Evolutionary conservation across 2,888 invertebrate genomes (phyloP), one percentile per base, ranked within the genome.

Genomic region (Therioaphis trifolii): DNA sequence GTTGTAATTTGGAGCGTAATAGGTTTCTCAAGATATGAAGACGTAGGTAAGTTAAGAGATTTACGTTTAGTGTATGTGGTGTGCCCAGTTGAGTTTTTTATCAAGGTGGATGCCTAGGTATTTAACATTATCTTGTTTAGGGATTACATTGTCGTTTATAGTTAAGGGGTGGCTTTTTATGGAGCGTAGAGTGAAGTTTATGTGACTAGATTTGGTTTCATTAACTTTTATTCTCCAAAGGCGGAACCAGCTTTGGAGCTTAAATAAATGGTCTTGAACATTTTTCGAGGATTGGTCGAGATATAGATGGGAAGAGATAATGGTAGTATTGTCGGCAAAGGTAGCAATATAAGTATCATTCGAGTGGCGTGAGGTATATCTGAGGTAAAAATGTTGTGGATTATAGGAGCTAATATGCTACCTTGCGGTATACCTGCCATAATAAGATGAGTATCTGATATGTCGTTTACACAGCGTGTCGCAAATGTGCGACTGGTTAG

Each of bases 401-500:
- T 9, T 9, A n/a, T 68, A 1, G 68, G 68, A 12, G 40, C 82
- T 35, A 80, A 35, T 49, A 80, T 52, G 29, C 74, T 74, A 35
- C 74, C 66, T 63, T 74, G 84, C 58, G 63, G 84, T 35, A 84
- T 58, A 15, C 79, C 24, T 68, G 78, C 15, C 24, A 12, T 61
- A 15, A 68, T 75, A 40, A 15, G 46, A 43, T 49, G 43, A 7
- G 84, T 24, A 18, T 12, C 24, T 63, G 29, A 63, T 29, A 29
- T 63, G 15, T 63, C 63, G 35, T 63, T 18, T 18, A 29, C 5
- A 29, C 9, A 63, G 29, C 63, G 63, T 15, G 35, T n/a, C 29
- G 35, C 66, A 66, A 66, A 66, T 18, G 66, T 35, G 35, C 4
- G 61, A 61, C 43, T 43, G 43, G 43, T 43, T 35, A 68, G 35